phyloP scores from a whole-genome alignment of 2,797 vertebrate genomes.

The Linurgus olivaceus region DNA sequence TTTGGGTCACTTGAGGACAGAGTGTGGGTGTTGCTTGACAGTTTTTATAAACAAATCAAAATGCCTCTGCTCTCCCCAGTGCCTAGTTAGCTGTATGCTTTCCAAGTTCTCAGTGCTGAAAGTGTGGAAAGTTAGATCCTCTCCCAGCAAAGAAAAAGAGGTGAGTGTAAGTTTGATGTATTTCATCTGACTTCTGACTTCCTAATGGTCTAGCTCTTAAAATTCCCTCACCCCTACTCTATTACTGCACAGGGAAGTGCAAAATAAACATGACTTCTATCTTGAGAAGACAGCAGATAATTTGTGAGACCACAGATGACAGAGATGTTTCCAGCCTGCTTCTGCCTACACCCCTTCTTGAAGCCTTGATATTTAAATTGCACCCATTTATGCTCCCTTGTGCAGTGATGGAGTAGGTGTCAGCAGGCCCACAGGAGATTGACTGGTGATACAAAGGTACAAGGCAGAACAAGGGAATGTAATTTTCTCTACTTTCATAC shows the following conservation, averaged over 20 bases:
- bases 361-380: constrained; percentile 41
- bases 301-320: not conserved
- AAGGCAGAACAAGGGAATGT: not conserved
- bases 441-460: not conserved
- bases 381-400: not conserved
- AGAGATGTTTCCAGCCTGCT: not conserved
- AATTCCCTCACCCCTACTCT: not conserved
- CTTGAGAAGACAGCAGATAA: constrained; percentile 9
- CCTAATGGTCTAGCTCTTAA: not conserved
- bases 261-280: not conserved
- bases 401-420: not conserved
- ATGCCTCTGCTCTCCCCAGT: constrained; percentile 25
- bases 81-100: constrained; percentile 27
- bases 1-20: constrained; percentile 49
- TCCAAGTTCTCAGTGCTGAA: constrained; percentile 52
- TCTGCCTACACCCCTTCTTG: constrained; percentile 4
- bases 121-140: not conserved
- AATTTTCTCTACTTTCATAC: not conserved
- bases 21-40: constrained; percentile 39
- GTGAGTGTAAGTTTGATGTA: not conserved
- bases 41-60: constrained; percentile 56
- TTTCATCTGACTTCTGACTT: constrained; percentile 13
- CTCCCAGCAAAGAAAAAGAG: not conserved
- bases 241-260: not conserved
- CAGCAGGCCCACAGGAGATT: not conserved